Percentiles rank a stretch among this genome's conserved stretches.
Evolutionary conservation across 2,113 vertebrate species (phyloP).

Genomic region (Acanthisitta chloris): DNA sequence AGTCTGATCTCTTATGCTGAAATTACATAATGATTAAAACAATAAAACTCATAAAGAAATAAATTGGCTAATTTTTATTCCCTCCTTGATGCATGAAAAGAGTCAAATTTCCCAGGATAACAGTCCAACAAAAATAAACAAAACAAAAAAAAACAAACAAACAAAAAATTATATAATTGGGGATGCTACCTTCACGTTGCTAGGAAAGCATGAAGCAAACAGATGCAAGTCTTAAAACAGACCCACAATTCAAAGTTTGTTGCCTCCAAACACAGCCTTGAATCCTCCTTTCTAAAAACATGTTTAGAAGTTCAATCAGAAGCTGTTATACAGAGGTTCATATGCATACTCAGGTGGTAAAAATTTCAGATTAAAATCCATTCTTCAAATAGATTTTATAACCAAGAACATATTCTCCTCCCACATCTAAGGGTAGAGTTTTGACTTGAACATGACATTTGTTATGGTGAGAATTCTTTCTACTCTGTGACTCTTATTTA

Average conservation of each 20-base stretch:
- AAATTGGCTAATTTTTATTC: neutral
- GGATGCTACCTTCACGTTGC: neutral
- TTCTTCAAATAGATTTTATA: neutral
- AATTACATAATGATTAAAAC: fast-evolving
- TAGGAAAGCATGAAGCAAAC: neutral
- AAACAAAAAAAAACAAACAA: too few relatives aligned
- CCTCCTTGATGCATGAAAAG: neutral
- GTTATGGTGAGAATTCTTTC: neutral
- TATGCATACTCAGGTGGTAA: neutral
- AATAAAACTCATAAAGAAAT: neutral
- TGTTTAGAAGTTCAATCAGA: neutral
- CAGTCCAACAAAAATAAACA: neutral
- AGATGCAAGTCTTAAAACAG: neutral
- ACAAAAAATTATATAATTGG: fast-evolving
- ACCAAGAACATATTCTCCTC: neutral
- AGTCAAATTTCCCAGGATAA: neutral
- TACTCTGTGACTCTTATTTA: neutral
- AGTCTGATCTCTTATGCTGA: fast-evolving
- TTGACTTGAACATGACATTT: neutral
- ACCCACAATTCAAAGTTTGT: neutral
- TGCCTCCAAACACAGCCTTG: neutral
- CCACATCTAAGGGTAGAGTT: neutral
- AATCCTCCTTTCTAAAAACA: neutral
- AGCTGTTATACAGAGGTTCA: neutral
- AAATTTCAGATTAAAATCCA: neutral